Conservation (phyloP, 2,113 vertebrate genomes). For the Peromyscus maniculatus region DNA sequence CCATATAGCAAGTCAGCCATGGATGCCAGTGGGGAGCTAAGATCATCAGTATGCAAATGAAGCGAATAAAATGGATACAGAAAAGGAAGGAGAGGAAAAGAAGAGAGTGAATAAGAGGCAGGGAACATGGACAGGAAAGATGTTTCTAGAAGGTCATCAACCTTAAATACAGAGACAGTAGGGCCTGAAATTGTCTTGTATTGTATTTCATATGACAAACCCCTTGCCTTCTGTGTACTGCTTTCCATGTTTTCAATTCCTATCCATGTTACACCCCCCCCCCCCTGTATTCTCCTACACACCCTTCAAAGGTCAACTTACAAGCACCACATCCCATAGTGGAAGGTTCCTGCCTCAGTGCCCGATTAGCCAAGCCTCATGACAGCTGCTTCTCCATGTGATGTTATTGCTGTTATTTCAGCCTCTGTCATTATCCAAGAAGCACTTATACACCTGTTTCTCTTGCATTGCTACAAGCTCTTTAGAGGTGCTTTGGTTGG, state of each 20-base stretch:
- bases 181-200: not conserved
- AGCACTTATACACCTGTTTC: not conserved
- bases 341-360: not conserved
- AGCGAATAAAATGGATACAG: not conserved
- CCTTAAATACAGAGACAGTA: not conserved
- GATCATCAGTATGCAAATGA: not conserved
- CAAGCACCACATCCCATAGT: not conserved
- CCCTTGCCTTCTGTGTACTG: not conserved
- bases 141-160: not conserved
- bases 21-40: not conserved
- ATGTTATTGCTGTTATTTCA: not conserved
- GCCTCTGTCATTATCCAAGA: not conserved
- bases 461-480: not conserved
- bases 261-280: not conserved
- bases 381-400: not conserved
- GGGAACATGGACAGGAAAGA: not conserved
- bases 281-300: not conserved
- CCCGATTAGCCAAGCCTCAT: not conserved
- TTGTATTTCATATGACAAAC: not conserved
- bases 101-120: not conserved
- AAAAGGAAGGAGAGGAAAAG: not conserved
- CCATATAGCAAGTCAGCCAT: not conserved
- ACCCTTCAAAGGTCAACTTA: not conserved
- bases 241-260: not conserved
- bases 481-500: not conserved